Conservation (phyloP, 1,140 invertebrate species). For the Adoxophyes honmai region DNA sequence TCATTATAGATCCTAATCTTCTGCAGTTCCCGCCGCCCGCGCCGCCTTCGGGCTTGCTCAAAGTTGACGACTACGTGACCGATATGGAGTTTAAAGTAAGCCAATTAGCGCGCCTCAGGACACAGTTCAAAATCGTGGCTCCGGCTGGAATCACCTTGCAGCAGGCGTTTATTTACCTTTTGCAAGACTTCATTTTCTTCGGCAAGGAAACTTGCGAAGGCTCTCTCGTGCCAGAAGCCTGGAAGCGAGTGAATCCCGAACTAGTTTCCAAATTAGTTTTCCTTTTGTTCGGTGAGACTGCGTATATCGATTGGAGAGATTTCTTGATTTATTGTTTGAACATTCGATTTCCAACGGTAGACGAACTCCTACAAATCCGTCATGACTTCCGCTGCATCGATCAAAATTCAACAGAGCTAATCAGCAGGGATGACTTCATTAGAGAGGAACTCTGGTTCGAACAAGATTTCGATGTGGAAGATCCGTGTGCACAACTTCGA, state of each 20-base stretch:
- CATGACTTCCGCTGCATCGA: slow-evolving; percentile 69
- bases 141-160: slow-evolving; percentile 75
- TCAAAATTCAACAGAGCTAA: slow-evolving; percentile 54
- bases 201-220: slow-evolving; percentile 67
- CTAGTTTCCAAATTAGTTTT: slow-evolving; percentile 69
- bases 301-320: slow-evolving; percentile 79
- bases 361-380: slow-evolving; percentile 72
- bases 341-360: slow-evolving; percentile 70
- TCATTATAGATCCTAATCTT: slow-evolving; percentile 65
- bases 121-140: slow-evolving; percentile 74
- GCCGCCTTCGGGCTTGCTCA: slow-evolving; percentile 27
- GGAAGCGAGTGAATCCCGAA: slow-evolving; percentile 71
- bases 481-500: slow-evolving; percentile 40
- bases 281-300: slow-evolving; percentile 70
- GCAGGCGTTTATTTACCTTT: slow-evolving; percentile 73
- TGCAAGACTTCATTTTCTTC: slow-evolving; percentile 78
- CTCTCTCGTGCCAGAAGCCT: slow-evolving; percentile 69
- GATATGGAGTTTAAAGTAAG: slow-evolving; percentile 69
- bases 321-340: slow-evolving; percentile 79
- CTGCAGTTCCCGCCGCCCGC: slow-evolving; percentile 45
- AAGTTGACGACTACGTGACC: slow-evolving; percentile 32
- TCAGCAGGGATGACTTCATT: slow-evolving; percentile 59
- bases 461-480: slow-evolving; percentile 43
- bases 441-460: slow-evolving; percentile 78
- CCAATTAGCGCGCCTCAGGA: slow-evolving; percentile 71